Base-by-base conservation (phyloP, 2,113 vertebrate species). In the Esox niger region DNA sequence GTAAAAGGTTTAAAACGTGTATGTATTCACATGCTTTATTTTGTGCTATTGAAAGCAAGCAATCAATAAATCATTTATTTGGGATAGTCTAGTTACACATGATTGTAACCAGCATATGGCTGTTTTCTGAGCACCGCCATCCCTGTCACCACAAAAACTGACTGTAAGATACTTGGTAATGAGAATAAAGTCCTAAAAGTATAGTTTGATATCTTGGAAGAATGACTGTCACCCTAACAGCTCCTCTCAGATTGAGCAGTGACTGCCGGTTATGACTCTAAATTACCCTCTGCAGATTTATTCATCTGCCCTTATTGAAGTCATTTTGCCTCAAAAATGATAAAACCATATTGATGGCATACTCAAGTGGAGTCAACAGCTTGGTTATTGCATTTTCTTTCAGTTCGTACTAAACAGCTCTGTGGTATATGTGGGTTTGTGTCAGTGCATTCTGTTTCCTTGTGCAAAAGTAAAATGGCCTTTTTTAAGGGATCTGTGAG, bases 401-500 rank as follows among this genome's bases (percentile, higher is more conserved):
- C 31, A 21, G 46, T 49, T 15, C 62, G 61, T 4, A 62, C 52
- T 66, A 66, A 31, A 29, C 29, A 66, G 69, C 30, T 68, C 25
- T 64, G 26, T 60, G n/a, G 57, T n/a, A 26, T 2, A 23, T 58
- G 31, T 27, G 47, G 23, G 27, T 13, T 5, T 33, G 64, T 43
- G 33, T 57, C 30, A 4, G 49, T 10, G 49, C 25, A 30, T 61
- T 61, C 11, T 21, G 20, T 17, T 29, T 64, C 30, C 27, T 31
- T 32, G 7, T 1, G 6, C 31, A 33, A 76, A 79, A 77, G 71
- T 57, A 64, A 76, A 79, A 71, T 71, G 72, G 58, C 67, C 74
- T 78, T 67, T 81, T 81, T 71, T 29, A 58, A 46, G 77, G 73
- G 71, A 77, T 77, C 57, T 72, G 68, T 56, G 54, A 57, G 74